Conservation (phyloP, 1,140 invertebrate genomes). For the Ptiloglossa arizonensis region DNA sequence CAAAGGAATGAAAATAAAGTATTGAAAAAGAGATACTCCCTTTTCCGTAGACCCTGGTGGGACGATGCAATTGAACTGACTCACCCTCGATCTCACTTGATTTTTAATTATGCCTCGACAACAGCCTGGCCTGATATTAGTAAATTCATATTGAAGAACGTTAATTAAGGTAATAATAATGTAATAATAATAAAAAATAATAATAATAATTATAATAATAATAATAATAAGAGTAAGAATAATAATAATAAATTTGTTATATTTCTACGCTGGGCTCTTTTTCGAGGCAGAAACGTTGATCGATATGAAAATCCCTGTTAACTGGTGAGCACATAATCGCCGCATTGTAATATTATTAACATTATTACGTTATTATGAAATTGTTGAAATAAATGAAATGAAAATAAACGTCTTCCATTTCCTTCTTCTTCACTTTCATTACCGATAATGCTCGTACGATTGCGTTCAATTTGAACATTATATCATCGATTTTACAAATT, state of each 20-base stretch:
- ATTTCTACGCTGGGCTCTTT: slow-evolving; percentile 81
- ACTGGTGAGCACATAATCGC: slow-evolving; percentile 81
- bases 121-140: slow-evolving; percentile 80
- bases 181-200: slow-evolving; percentile 65
- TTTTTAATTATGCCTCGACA: slow-evolving; percentile 79
- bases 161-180: slow-evolving; percentile 63
- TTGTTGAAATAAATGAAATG: slow-evolving; percentile 82
- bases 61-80: slow-evolving; percentile 75
- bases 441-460: background rate
- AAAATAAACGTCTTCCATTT: slow-evolving; percentile 76
- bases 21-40: slow-evolving; percentile 58
- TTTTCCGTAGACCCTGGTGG: slow-evolving; percentile 71
- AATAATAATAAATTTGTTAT: slow-evolving; percentile 79
- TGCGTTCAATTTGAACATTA: no score
- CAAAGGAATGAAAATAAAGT: slow-evolving; percentile 14
- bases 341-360: slow-evolving; percentile 81
- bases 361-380: slow-evolving; percentile 83
- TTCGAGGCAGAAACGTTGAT: slow-evolving; percentile 80
- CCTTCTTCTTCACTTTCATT: slow-evolving; percentile 48
- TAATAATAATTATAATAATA: slow-evolving; percentile 61
- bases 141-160: slow-evolving; percentile 78
- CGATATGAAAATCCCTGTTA: slow-evolving; percentile 82
- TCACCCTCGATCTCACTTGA: slow-evolving; percentile 77
- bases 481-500: no score
- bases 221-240: slow-evolving; percentile 61